Evolutionary conservation across 2,888 invertebrate species (phyloP).

Genomic region (Tenthredo distinguenda): DNA sequence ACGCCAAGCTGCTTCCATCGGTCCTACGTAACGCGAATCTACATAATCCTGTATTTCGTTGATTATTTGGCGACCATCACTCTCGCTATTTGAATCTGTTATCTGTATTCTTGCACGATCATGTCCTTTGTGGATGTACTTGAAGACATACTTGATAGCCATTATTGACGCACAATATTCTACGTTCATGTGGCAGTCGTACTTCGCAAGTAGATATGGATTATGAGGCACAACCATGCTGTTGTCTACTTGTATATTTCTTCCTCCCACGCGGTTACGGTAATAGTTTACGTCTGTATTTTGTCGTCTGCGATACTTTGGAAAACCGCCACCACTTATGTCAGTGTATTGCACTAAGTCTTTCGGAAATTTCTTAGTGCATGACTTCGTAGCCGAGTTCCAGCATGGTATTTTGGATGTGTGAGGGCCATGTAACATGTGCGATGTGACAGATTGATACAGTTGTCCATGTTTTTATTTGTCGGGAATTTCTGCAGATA

Average conservation of each 20-base stretch:
- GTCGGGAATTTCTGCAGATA: slow-evolving; percentile 46
- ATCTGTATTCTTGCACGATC: slow-evolving; percentile 53
- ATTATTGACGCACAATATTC: slow-evolving; percentile 58
- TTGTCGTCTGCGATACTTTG: slow-evolving; percentile 56
- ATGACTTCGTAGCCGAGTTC: slow-evolving; percentile 53
- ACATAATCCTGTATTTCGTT: slow-evolving; percentile 70
- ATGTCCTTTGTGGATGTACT: slow-evolving; percentile 59
- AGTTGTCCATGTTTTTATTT: slow-evolving; percentile 52
- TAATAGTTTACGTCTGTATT: slow-evolving; percentile 10
- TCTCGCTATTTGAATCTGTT: neutral
- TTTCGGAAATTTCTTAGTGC: slow-evolving; percentile 61
- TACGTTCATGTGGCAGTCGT: slow-evolving; percentile 59
- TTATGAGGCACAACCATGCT: slow-evolving; percentile 65
- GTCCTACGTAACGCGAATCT: slow-evolving; percentile 70
- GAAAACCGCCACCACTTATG: slow-evolving; percentile 57
- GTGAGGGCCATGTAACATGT: slow-evolving; percentile 60
- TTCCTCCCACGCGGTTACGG: neutral
- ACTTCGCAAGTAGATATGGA: slow-evolving; percentile 59
- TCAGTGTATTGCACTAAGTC: slow-evolving; percentile 54
- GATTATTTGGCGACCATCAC: neutral
- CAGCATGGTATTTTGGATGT: neutral
- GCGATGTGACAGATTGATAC: slow-evolving; percentile 56
- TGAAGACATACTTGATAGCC: slow-evolving; percentile 62
- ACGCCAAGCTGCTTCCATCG: slow-evolving; percentile 5
- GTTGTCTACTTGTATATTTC: slow-evolving; percentile 60